These are phyloP conservation scores for Liparis tanakae DNA, from an alignment of 2,797 vertebrate genomes.

Conservation along the genomic window DNA sequence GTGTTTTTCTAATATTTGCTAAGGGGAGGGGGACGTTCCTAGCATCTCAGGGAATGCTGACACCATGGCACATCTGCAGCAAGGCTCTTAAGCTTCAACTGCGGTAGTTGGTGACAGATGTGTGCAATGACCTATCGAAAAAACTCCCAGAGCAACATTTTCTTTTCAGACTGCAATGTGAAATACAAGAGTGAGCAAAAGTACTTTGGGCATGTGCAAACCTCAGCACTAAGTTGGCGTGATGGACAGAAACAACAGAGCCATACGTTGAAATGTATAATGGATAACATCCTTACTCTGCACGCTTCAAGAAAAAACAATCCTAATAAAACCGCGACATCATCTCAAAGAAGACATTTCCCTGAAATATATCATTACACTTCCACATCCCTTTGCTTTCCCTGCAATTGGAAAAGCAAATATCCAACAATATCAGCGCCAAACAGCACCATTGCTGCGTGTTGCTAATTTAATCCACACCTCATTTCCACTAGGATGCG, in stretches of 20 bases:
- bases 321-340: constrained; percentile 49
- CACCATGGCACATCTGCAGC: constrained; percentile 56
- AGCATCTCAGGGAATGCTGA: constrained; percentile 50
- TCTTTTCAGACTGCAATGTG: constrained; percentile 60
- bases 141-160: constrained; percentile 73
- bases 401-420: constrained; percentile 6
- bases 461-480: constrained; percentile 26
- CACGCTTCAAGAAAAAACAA: constrained; percentile 43
- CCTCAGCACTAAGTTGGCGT: constrained; percentile 73
- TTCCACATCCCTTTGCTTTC: constrained; percentile 13
- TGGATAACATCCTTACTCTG: constrained; percentile 56
- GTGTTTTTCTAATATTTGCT: constrained; percentile 64
- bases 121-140: constrained; percentile 80
- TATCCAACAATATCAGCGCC: constrained; percentile 16
- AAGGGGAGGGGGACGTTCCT: constrained; percentile 38
- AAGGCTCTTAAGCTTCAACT: constrained; percentile 70
- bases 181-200: constrained; percentile 70
- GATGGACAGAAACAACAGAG: constrained; percentile 72
- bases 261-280: constrained; percentile 66
- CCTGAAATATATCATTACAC: constrained; percentile 27
- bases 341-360: constrained; percentile 9
- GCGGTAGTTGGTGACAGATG: constrained; percentile 75
- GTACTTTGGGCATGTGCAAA: constrained; percentile 73
- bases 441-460: constrained; percentile 7
- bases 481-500: constrained; percentile 12